Evolutionary conservation across 2,113 vertebrate genomes (phyloP).

Genomic region (Dasyurus viverrinus): DNA sequence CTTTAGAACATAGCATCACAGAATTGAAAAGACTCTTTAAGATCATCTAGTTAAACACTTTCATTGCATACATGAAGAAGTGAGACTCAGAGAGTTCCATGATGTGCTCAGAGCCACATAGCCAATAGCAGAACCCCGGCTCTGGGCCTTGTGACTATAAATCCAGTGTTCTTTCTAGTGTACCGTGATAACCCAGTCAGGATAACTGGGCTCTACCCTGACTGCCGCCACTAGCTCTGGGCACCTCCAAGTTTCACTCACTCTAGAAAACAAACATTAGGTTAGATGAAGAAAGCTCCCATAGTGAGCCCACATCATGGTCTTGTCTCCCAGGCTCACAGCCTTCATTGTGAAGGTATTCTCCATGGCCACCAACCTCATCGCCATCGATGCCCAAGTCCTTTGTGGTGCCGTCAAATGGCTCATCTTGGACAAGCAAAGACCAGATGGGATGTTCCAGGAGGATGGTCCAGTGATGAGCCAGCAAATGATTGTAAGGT

Average conservation of each 20-base stretch:
- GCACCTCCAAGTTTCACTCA: too few species aligned
- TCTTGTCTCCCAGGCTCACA: constrained; percentile 86
- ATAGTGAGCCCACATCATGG: background rate
- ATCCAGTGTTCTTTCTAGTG: background rate
- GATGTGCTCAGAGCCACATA: background rate
- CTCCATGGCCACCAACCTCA: constrained; percentile 83
- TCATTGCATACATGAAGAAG: background rate
- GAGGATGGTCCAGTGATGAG: constrained; percentile 82
- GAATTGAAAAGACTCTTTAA: background rate
- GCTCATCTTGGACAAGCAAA: constrained; percentile 89
- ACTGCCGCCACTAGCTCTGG: background rate
- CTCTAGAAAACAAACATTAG: background rate
- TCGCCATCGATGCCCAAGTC: constrained; percentile 76
- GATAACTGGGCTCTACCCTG: background rate
- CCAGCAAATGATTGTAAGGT: constrained; percentile 86
- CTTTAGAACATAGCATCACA: background rate
- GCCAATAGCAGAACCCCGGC: background rate
- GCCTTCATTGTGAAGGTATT: constrained; percentile 94
- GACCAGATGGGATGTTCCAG: constrained; percentile 87
- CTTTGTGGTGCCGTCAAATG: constrained; percentile 90
- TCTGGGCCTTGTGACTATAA: background rate
- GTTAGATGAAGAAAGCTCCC: background rate
- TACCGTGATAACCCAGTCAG: background rate
- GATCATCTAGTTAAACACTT: background rate
- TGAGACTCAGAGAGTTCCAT: background rate